phyloP scores from a whole-genome alignment of 2,113 vertebrate species.

The Centropristis striata region DNA sequence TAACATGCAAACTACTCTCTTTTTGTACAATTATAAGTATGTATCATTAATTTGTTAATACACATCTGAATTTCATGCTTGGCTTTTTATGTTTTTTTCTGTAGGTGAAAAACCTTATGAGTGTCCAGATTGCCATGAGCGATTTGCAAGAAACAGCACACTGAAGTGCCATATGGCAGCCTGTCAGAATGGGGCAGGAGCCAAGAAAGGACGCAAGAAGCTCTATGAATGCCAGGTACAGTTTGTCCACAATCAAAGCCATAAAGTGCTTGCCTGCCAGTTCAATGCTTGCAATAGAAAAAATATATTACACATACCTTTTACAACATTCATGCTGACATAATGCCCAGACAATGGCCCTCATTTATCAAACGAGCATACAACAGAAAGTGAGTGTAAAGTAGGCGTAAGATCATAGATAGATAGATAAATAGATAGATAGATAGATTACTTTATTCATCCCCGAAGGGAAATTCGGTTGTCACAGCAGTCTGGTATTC shows the following conservation, averaged over 20 bases:
- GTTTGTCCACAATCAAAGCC: conserved; percentile 11
- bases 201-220: conserved; percentile 98
- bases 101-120: conserved; percentile 98
- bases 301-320: not conserved
- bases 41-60: not conserved
- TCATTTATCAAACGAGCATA: too few species aligned
- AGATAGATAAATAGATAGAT: too few species aligned
- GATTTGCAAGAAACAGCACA: conserved; percentile 97
- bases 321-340: not conserved
- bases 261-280: not conserved
- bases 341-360: not conserved
- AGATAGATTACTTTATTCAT: too few species aligned
- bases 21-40: not conserved
- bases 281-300: not conserved
- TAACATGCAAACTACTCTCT: too few species aligned
- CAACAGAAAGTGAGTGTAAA: too few species aligned
- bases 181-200: conserved; percentile 95
- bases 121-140: conserved; percentile 97
- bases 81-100: conserved; percentile 46
- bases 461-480: too few species aligned
- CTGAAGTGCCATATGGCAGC: conserved; percentile 98
- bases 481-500: too few species aligned
- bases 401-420: too few species aligned
- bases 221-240: conserved; percentile 98
- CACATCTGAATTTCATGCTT: not conserved